phyloP scores from a whole-genome alignment of 2,797 vertebrate genomes.

The Eulemur rubriventer region DNA sequence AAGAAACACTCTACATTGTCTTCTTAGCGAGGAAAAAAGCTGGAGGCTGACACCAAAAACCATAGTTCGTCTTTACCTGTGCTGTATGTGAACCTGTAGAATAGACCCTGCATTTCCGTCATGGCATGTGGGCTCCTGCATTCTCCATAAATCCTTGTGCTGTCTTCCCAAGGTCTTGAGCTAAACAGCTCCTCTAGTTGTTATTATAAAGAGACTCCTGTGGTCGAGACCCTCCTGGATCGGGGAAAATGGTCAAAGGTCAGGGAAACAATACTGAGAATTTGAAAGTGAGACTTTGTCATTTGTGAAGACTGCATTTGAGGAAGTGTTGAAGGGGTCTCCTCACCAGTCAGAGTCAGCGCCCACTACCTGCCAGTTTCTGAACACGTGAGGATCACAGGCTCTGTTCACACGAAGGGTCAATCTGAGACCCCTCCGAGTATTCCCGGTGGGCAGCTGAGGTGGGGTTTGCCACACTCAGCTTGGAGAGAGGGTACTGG shows the following conservation, averaged over 20 bases:
- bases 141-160: not conserved
- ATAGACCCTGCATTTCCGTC: not conserved
- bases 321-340: not conserved
- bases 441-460: not conserved
- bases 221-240: not conserved
- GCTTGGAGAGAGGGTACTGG: not conserved
- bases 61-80: accelerated
- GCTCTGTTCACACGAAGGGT: not conserved
- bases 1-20: not conserved
- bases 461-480: not conserved
- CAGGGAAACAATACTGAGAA: not conserved
- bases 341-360: not conserved
- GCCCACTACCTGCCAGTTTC: not conserved
- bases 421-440: not conserved
- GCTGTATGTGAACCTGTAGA: not conserved
- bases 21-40: not conserved
- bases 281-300: not conserved
- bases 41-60: not conserved
- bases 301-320: not conserved
- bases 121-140: not conserved
- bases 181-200: not conserved
- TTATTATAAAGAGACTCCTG: too few relatives aligned
- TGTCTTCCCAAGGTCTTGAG: not conserved
- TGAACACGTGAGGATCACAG: accelerated
- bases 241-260: not conserved